Conservation (phyloP, 2,888 invertebrate species). For the Caenorhabditis auriculariae region DNA sequence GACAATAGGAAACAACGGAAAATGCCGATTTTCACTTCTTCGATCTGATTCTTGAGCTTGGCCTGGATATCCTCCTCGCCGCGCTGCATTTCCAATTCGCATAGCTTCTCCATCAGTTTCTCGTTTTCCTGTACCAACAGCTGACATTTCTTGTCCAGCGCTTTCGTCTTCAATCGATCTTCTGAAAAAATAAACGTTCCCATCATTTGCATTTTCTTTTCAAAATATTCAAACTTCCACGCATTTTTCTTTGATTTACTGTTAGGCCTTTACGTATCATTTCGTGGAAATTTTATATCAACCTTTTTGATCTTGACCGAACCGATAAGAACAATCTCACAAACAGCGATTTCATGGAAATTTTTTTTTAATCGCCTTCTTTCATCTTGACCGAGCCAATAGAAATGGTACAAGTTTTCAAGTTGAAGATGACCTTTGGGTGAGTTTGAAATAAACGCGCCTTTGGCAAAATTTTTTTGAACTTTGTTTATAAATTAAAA, state of each 20-base stretch:
- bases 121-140: constrained; percentile 55
- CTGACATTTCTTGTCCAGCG: constrained; percentile 53
- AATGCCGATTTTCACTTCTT: constrained; percentile 3
- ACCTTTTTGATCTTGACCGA: not conserved
- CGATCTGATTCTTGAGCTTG: constrained; percentile 9
- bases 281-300: no score
- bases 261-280: not conserved
- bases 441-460: no score
- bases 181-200: constrained; percentile 34
- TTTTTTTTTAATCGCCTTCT: no score
- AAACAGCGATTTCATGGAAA: no score
- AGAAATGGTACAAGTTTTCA: no score
- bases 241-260: no score
- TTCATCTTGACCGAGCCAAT: no score
- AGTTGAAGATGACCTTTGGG: no score
- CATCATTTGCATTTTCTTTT: not conserved
- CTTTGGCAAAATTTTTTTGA: no score
- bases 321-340: not conserved
- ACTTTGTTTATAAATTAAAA: no score
- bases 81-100: constrained; percentile 36
- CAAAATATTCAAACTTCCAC: not conserved
- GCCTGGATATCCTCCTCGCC: constrained; percentile 10
- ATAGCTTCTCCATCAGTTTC: constrained; percentile 41
- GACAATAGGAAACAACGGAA: no score
- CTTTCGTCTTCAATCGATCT: constrained; percentile 54